phyloP scores from a whole-genome alignment of 2,797 vertebrate species.

The Poeciliopsis infans region DNA sequence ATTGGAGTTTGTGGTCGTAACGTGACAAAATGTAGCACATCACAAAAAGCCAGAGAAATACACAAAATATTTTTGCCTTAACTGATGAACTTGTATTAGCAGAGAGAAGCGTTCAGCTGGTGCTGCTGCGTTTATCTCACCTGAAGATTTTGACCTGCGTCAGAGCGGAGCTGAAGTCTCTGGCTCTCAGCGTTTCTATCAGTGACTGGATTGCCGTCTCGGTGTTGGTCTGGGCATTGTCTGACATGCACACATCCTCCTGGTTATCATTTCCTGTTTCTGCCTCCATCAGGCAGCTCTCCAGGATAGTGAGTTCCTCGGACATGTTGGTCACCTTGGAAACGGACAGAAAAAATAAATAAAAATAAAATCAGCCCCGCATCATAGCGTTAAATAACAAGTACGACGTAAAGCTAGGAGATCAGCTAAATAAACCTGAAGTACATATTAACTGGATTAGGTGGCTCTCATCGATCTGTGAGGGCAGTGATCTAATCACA shows the following conservation, averaged over 20 bases:
- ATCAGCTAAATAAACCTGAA: conserved; percentile 43
- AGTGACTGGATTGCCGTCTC: conserved; percentile 96
- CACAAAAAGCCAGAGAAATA: neutral
- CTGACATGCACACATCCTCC: conserved; percentile 87
- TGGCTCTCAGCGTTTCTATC: conserved; percentile 90
- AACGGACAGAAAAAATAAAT: conserved; percentile 9
- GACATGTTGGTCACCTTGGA: conserved; percentile 97
- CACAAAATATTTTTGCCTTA: neutral
- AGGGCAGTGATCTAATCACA: conserved; percentile 56
- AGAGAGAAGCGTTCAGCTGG: neutral
- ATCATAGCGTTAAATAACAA: neutral
- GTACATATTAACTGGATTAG: conserved; percentile 49
- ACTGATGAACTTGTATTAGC: neutral
- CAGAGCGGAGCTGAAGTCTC: conserved; percentile 91
- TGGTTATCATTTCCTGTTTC: conserved; percentile 84
- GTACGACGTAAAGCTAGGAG: conserved; percentile 7
- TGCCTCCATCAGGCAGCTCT: conserved; percentile 91
- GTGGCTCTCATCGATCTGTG: conserved; percentile 31
- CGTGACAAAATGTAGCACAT: neutral
- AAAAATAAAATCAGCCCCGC: neutral
- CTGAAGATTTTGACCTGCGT: conserved; percentile 96
- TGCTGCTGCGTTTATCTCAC: conserved; percentile 69
- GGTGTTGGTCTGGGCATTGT: conserved; percentile 88
- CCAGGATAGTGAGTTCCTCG: conserved; percentile 91
- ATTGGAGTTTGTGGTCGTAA: neutral